These are phyloP conservation scores for Medauroidea extradentata DNA, from an alignment of 1,140 invertebrate species.

Conservation along the genomic window DNA sequence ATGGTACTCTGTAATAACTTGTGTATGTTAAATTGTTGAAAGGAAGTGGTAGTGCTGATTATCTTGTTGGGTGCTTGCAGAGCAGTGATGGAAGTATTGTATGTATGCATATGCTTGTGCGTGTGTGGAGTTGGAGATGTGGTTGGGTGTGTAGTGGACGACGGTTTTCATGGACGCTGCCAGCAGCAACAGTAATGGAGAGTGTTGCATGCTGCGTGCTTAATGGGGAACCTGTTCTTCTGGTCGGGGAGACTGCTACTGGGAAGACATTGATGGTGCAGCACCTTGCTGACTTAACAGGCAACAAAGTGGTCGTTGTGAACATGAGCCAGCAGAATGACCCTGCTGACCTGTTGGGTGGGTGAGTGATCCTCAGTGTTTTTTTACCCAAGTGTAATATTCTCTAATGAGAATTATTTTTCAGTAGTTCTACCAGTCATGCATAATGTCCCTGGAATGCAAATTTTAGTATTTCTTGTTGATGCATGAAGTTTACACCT, in stretches of 20 bases:
- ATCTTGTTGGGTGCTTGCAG: too few relatives aligned
- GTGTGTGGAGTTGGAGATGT: too few relatives aligned
- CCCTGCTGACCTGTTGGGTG: slow-evolving; percentile 91
- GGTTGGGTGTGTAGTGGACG: too few relatives aligned
- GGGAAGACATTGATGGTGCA: slow-evolving; percentile 98
- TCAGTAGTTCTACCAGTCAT: slow-evolving; percentile 5
- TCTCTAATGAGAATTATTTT: not conserved
- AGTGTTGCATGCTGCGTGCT: slow-evolving; percentile 75
- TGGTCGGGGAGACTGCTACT: slow-evolving; percentile 97
- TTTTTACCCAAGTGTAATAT: not conserved
- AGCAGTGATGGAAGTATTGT: too few relatives aligned
- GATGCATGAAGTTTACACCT: too few relatives aligned
- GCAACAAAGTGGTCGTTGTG: slow-evolving; percentile 86
- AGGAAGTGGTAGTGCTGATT: too few relatives aligned
- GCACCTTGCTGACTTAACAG: slow-evolving; percentile 78
- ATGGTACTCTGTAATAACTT: too few relatives aligned
- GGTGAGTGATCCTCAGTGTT: slow-evolving; percentile 46
- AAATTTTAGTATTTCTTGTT: too few relatives aligned
- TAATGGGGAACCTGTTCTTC: slow-evolving; percentile 83
- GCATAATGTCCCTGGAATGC: too few relatives aligned
- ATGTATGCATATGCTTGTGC: too few relatives aligned
- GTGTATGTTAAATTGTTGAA: too few relatives aligned
- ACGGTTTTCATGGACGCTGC: slow-evolving; percentile 72
- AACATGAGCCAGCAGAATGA: slow-evolving; percentile 99
- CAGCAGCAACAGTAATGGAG: slow-evolving; percentile 79